These are phyloP conservation scores for Theocolax elegans DNA, from an alignment of 1,140 invertebrate species.

Conservation along the genomic window DNA sequence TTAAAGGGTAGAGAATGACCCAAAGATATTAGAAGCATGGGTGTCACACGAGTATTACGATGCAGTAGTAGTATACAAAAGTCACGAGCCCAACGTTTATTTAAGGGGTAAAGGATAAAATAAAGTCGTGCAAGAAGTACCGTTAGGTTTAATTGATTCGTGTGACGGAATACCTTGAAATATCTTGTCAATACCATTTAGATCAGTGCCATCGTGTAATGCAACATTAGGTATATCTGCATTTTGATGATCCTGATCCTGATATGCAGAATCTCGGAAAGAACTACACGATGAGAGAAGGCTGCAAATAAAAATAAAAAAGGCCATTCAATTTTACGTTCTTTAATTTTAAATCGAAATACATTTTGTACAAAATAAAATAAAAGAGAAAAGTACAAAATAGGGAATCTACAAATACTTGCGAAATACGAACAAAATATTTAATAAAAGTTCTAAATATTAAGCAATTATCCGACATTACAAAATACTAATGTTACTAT, in stretches of 20 bases:
- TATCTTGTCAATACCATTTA: constrained; percentile 78
- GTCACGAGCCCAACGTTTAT: background rate
- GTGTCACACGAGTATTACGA: constrained; percentile 24
- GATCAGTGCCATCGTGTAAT: constrained; percentile 72
- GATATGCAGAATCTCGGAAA: constrained; percentile 78
- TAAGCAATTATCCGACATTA: too few species aligned
- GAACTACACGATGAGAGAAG: constrained; percentile 86
- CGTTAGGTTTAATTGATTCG: constrained; percentile 15
- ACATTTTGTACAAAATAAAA: background rate
- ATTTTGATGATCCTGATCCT: constrained; percentile 65
- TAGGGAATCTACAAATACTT: background rate
- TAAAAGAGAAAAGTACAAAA: background rate
- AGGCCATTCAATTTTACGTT: constrained; percentile 5
- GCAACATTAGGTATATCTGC: constrained; percentile 59
- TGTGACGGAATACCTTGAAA: constrained; percentile 70
- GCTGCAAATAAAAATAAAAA: constrained; percentile 65
- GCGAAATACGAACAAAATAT: too few species aligned
- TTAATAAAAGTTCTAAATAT: too few species aligned
- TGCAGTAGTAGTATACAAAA: constrained; percentile 15
- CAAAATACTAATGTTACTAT: background rate
- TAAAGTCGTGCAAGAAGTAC: constrained; percentile 18
- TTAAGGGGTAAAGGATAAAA: constrained; percentile 2
- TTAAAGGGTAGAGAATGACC: constrained; percentile 51
- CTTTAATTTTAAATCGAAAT: constrained; percentile 3
- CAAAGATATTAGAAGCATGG: constrained; percentile 40